Base-by-base conservation (phyloP, 2,888 invertebrate genomes). In the Argyra leucocephala region DNA sequence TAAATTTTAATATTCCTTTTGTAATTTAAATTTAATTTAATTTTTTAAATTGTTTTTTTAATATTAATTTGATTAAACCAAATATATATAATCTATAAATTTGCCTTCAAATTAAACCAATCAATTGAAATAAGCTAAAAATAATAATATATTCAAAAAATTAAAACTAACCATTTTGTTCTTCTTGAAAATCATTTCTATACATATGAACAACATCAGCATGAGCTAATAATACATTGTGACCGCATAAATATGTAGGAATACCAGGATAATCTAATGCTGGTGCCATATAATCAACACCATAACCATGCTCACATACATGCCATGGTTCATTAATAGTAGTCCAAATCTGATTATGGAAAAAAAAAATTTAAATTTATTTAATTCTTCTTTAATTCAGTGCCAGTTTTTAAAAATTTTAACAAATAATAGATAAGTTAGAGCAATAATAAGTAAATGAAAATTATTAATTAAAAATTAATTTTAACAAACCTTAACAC, bases 311-410 rank as follows among this genome's bases (percentile, higher is more conserved):
- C 63, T 80, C 80, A 62, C 80, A 80, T 59, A 80, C 73, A 69
- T 80, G 78, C 80, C 80, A 78, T 2, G 90, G 90, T 74, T 91
- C 91, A 74, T 91, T 91, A 69, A 91, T 84, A 0, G 91, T 91
- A 15, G 88, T 84, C 90, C 91, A 91, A 67, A 83, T 81, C 75
- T 73, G 24, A 57, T 31, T 24, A 66, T 59, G 62, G 36, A 64
- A 63, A 22, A 66, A 57, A 60, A 66, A 65, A 60, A 18, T 18
- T 12, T 21, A 26, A 26, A 58, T n/a, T 57, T 57, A 48, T 63
- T 48, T 63, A 1, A 24, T 24, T 59, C 5, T 26, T 24, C 24
- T 26, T 26, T 26, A 26, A 26, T 6, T 26, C 7, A 26, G 7
- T 26, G 26, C 7, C 7, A 26, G 7, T 7, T n/a, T n/a, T n/a